These are phyloP conservation scores for Meiosimyza decipiens DNA, from an alignment of 2,888 invertebrate genomes.

Conservation along the genomic window DNA sequence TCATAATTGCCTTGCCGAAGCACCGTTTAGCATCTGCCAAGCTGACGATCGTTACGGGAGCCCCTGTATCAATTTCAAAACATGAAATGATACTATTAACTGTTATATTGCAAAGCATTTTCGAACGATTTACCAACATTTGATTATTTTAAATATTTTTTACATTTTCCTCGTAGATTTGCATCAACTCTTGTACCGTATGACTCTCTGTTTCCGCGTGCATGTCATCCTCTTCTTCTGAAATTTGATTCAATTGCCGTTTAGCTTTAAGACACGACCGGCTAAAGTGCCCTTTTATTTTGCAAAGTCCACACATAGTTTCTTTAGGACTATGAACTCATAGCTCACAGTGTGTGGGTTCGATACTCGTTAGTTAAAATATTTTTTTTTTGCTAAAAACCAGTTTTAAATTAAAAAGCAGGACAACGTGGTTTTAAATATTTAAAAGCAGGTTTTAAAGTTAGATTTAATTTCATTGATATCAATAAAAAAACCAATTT, in stretches of 20 bases:
- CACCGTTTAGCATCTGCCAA: slow-evolving; percentile 37
- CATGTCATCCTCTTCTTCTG: not conserved
- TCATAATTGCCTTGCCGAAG: slow-evolving; percentile 29
- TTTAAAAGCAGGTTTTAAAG: too few species aligned
- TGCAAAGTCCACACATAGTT: slow-evolving; percentile 32
- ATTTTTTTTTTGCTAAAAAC: too few species aligned
- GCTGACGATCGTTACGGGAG: slow-evolving; percentile 38
- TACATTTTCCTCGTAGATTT: slow-evolving; percentile 7
- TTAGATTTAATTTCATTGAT: too few species aligned
- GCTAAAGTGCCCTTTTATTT: slow-evolving; percentile 20
- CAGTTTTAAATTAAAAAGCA: too few species aligned
- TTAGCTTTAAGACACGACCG: slow-evolving; percentile 34
- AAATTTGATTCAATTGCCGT: slow-evolving; percentile 25
- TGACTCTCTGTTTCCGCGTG: not conserved
- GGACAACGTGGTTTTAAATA: too few species aligned
- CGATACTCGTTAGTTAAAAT: too few species aligned
- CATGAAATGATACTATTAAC: slow-evolving; percentile 22
- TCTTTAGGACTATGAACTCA: slow-evolving; percentile 26
- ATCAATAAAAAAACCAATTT: too few species aligned
- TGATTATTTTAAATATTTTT: not conserved
- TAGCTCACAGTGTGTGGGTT: too few species aligned
- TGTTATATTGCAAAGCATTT: not conserved
- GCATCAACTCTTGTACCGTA: slow-evolving; percentile 29
- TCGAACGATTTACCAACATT: not conserved
- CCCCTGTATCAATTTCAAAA: slow-evolving; percentile 39